Conservation (phyloP, 2,888 invertebrate genomes). For the Caenorhabditis sp. region DNA sequence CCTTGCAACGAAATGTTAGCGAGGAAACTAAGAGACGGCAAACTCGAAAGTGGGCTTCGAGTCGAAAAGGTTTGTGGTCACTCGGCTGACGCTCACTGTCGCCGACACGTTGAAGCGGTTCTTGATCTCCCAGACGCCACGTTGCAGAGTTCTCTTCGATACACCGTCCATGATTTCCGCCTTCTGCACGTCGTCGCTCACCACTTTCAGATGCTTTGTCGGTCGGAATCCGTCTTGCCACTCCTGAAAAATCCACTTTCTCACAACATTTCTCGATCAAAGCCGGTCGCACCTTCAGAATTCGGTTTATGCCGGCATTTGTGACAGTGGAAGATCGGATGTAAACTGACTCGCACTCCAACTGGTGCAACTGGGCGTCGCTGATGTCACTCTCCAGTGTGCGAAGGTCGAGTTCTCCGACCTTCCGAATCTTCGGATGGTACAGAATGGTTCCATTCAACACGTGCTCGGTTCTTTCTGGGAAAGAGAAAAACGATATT, state of each 20-base stretch:
- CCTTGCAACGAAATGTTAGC: too few relatives aligned
- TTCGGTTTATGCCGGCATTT: conserved; percentile 39
- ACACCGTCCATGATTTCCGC: conserved; percentile 56
- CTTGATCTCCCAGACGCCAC: conserved; percentile 52
- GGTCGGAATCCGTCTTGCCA: conserved; percentile 52
- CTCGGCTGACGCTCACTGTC: conserved; percentile 40
- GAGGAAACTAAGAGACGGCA: conserved; percentile 10
- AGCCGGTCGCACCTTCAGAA: conserved; percentile 33
- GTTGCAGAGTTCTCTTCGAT: conserved; percentile 41
- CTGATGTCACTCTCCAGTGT: conserved; percentile 43
- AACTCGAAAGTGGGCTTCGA: conserved; percentile 54
- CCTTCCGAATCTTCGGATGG: conserved; percentile 28
- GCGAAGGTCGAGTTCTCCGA: conserved; percentile 29
- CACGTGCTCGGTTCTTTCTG: conserved; percentile 46
- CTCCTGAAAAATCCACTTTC: conserved; percentile 24
- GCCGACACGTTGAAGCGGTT: conserved; percentile 45
- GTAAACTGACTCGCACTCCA: conserved; percentile 29
- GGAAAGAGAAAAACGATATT: conserved; percentile 42
- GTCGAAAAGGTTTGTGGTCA: conserved; percentile 46
- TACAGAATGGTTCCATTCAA: conserved; percentile 34
- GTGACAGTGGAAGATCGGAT: conserved; percentile 38
- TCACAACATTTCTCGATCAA: not conserved
- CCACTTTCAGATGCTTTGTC: conserved; percentile 44
- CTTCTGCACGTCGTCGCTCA: conserved; percentile 50
- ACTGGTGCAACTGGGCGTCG: conserved; percentile 30